These are phyloP conservation scores for Tetraneura akinire DNA, from an alignment of 1,140 invertebrate genomes.

Conservation along the genomic window DNA sequence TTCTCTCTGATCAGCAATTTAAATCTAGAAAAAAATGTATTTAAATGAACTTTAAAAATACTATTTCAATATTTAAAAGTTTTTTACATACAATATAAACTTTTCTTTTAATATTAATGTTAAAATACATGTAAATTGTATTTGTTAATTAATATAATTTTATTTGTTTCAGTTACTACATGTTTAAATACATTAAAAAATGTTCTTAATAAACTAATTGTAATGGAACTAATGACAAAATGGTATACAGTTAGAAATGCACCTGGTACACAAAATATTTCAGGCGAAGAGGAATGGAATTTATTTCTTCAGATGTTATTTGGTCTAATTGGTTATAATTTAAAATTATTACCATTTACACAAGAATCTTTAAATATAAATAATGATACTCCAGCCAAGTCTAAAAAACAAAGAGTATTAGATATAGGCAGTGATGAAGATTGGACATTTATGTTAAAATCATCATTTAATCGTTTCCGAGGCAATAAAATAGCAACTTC, in stretches of 20 bases:
- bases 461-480: conserved; percentile 61
- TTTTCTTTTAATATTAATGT: too few relatives aligned
- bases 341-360: conserved; percentile 65
- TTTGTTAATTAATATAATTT: background rate
- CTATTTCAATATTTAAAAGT: too few relatives aligned
- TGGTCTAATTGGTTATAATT: conserved; percentile 72
- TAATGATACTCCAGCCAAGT: conserved; percentile 59
- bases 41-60: too few relatives aligned
- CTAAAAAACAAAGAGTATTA: conserved; percentile 67
- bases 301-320: conserved; percentile 67
- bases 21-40: too few relatives aligned
- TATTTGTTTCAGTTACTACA: conserved; percentile 61
- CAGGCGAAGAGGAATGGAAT: conserved; percentile 77
- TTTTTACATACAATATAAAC: too few relatives aligned
- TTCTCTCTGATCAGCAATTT: too few relatives aligned
- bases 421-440: conserved; percentile 65
- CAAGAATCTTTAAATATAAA: conserved; percentile 61
- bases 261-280: conserved; percentile 78
- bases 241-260: conserved; percentile 88
- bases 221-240: conserved; percentile 75
- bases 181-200: conserved; percentile 73
- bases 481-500: conserved; percentile 49
- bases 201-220: conserved; percentile 73
- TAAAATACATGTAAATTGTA: too few relatives aligned
- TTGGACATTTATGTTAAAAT: conserved; percentile 74